Base-by-base conservation (phyloP, 2,113 vertebrate species). In the Elaphurus davidianus region DNA sequence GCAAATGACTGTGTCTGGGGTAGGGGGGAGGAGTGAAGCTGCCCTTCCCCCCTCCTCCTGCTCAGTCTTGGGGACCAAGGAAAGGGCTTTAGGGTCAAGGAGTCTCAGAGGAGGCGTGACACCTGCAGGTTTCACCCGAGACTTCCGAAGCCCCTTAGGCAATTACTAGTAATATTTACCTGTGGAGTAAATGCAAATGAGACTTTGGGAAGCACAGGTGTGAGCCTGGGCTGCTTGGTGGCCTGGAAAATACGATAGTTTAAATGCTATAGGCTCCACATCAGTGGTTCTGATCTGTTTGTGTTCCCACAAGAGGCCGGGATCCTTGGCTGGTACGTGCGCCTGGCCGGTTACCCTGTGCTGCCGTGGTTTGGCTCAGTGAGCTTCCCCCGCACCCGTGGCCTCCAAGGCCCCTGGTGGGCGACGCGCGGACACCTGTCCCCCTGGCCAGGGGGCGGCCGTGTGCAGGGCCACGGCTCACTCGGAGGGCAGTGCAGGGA, bases 241-340 rank as follows among this genome's bases (percentile, higher is more conserved):
- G 7, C 45, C 50, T 79, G 60, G 90, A 27, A 67, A 87, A 83
- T 10, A 25, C 6, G n/a, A 2, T 43, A 1, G 1, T 45, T 10
- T 23, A 71, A 30, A 40, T 21, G 47, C 4, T 30, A 17, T 15
- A 11, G 40, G 27, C 30, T 36, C 17, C 45, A 5, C 15, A 6
- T n/a, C 21, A 30, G 82, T 0, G 0, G 10, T 14, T 43, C 33
- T 6, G 5, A 74, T 19, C 93, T 45, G 0, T 1, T 0, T 1
- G 27, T 43, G 85, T 89, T 28, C 36, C 64, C 1, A 33, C 3
- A 25, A 33, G 62, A 55, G 62, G 83, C 28, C 6, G 11, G n/a
- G n/a, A 17, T 1, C 11, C 19, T 6, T 10, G 30, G 45, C 64
- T 0, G 7, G 15, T 0, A n/a, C 15, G 0, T 0, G 0, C 1